Evolutionary conservation across 2,797 vertebrate species (phyloP).

Genomic region (Pitangus sulphuratus): DNA sequence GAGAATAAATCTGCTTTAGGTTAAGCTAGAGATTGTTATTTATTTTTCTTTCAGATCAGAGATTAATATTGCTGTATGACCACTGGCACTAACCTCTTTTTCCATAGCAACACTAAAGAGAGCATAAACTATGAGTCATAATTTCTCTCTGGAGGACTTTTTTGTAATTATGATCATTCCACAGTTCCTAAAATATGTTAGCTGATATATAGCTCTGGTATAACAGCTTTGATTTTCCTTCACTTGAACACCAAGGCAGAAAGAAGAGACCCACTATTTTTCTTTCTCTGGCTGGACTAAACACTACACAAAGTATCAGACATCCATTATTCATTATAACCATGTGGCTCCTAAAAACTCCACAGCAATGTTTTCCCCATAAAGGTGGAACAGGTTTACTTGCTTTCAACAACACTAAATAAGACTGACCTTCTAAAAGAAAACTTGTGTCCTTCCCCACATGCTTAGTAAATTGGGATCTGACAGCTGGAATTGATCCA

Average conservation of each 20-base stretch:
- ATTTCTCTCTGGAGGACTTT: constrained; percentile 65
- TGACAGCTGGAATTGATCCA: constrained; percentile 16
- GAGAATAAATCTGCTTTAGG: constrained; percentile 58
- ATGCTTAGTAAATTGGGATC: not conserved
- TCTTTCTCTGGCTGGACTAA: constrained; percentile 13
- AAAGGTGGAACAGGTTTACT: not conserved
- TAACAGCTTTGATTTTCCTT: constrained; percentile 56
- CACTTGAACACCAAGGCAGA: constrained; percentile 42
- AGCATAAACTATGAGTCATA: constrained; percentile 75
- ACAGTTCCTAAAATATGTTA: constrained; percentile 69
- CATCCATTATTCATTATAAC: constrained; percentile 23
- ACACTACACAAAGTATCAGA: constrained; percentile 31
- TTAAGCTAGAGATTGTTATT: constrained; percentile 58
- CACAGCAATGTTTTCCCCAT: not conserved
- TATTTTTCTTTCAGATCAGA: constrained; percentile 67
- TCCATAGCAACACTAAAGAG: constrained; percentile 72
- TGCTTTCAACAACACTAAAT: constrained; percentile 24
- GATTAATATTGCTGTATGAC: constrained; percentile 56
- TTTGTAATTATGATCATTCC: constrained; percentile 74
- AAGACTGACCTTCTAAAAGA: not conserved
- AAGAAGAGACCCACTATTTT: constrained; percentile 28
- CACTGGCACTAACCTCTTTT: constrained; percentile 61
- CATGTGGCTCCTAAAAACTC: not conserved
- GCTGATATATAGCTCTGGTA: constrained; percentile 60
- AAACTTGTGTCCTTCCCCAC: not conserved